These are phyloP conservation scores for Sturnus vulgaris DNA, from an alignment of 2,113 vertebrate species.

Conservation along the genomic window DNA sequence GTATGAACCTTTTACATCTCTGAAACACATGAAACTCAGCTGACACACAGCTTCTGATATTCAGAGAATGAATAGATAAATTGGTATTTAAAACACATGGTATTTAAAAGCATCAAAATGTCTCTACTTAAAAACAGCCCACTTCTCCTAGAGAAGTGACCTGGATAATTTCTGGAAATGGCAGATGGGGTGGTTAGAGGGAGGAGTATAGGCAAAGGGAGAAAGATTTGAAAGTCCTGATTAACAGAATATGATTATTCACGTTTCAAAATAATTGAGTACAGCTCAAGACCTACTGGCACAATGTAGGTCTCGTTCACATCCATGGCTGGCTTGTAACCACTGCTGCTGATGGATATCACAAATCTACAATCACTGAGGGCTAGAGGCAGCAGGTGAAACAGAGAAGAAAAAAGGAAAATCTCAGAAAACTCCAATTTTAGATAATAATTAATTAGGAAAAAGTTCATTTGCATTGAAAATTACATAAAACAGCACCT, in stretches of 20 bases:
- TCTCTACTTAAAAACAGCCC: neutral
- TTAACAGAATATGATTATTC: neutral
- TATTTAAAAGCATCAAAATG: neutral
- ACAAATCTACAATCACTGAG: neutral
- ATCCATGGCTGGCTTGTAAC: neutral
- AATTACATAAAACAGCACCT: neutral
- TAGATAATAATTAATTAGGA: neutral
- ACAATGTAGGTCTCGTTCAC: neutral
- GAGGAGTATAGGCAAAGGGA: neutral
- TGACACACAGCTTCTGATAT: neutral
- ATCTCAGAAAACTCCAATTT: neutral
- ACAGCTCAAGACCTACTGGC: neutral
- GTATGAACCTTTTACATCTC: neutral
- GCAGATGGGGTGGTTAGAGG: neutral
- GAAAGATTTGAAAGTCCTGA: neutral
- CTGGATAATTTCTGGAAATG: neutral
- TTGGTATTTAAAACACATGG: neutral
- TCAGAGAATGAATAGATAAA: neutral
- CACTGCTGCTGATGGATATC: neutral
- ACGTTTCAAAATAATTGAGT: neutral
- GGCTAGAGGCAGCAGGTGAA: neutral
- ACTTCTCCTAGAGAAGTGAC: neutral
- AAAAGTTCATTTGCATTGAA: neutral
- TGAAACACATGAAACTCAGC: neutral
- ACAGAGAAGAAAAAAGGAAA: neutral